These are phyloP conservation scores for Diadema setosum DNA, from an alignment of 35 echinoderm and acorn worm species.

Conservation along the genomic window DNA sequence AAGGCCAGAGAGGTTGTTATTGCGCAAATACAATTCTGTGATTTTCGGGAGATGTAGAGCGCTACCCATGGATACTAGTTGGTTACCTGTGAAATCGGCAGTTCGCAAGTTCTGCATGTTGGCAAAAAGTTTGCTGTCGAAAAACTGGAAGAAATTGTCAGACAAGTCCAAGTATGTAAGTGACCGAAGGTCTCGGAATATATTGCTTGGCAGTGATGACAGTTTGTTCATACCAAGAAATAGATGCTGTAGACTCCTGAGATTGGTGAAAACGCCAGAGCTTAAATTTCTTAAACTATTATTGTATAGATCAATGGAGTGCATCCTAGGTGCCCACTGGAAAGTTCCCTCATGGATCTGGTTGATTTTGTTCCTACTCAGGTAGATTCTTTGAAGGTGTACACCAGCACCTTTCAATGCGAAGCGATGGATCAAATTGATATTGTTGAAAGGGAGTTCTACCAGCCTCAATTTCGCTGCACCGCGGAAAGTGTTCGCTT, in stretches of 20 bases:
- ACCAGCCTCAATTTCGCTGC: not conserved
- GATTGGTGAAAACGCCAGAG: not conserved
- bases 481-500: not conserved
- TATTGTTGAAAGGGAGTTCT: not conserved
- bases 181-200: not conserved
- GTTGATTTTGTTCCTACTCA: not conserved
- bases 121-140: not conserved
- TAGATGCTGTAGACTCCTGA: not conserved
- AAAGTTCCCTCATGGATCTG: not conserved
- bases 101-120: not conserved
- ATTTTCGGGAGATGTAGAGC: not conserved
- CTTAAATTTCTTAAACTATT: not conserved
- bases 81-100: not conserved
- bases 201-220: not conserved
- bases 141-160: not conserved
- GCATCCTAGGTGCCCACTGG: not conserved
- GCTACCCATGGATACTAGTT: not conserved
- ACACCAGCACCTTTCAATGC: not conserved
- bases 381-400: not conserved
- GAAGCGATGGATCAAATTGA: not conserved
- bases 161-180: not conserved
- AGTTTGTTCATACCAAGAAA: not conserved
- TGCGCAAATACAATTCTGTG: not conserved
- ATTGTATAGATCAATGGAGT: not conserved
- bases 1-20: not conserved